These are phyloP conservation scores for Adelphocoris suturalis DNA, from an alignment of 2,888 invertebrate genomes.

Conservation along the genomic window DNA sequence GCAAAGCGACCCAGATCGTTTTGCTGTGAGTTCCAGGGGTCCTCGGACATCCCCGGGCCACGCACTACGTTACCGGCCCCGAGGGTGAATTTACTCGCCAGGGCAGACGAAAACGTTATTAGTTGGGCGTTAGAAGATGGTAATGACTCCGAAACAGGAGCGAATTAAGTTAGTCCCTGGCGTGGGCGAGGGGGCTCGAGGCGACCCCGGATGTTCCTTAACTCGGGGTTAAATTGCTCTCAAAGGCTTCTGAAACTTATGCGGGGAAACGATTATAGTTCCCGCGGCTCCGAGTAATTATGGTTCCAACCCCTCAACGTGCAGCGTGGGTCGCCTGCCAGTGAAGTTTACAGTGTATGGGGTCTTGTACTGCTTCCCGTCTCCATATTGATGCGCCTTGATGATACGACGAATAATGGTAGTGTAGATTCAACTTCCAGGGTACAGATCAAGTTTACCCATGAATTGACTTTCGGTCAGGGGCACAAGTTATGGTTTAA, in stretches of 20 bases:
- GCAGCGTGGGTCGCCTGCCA: too few relatives aligned
- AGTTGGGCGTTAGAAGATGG: conserved; percentile 9
- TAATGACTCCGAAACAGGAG: conserved; percentile 28
- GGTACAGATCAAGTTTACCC: too few relatives aligned
- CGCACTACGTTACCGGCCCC: background rate
- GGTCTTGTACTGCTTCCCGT: too few relatives aligned
- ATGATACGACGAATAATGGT: too few relatives aligned
- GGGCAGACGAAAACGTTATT: background rate
- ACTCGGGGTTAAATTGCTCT: conserved; percentile 31
- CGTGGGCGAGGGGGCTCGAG: background rate
- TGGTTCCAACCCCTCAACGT: background rate
- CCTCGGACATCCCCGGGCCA: too few relatives aligned
- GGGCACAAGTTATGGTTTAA: too few relatives aligned
- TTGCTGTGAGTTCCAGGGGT: too few relatives aligned
- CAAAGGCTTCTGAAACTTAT: conserved; percentile 33
- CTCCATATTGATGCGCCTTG: too few relatives aligned
- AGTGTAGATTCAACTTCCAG: too few relatives aligned
- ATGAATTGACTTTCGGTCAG: too few relatives aligned
- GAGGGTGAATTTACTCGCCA: background rate
- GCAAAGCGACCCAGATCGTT: too few relatives aligned
- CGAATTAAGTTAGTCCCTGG: conserved; percentile 2
- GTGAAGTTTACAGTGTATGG: too few relatives aligned
- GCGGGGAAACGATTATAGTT: conserved; percentile 39
- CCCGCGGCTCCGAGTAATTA: conserved; percentile 8
- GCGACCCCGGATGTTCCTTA: conserved; percentile 6